Percentiles rank a stretch among this genome's conserved stretches.
Evolutionary conservation across 2,888 invertebrate genomes (phyloP).

Genomic region (Unio pictorum): DNA sequence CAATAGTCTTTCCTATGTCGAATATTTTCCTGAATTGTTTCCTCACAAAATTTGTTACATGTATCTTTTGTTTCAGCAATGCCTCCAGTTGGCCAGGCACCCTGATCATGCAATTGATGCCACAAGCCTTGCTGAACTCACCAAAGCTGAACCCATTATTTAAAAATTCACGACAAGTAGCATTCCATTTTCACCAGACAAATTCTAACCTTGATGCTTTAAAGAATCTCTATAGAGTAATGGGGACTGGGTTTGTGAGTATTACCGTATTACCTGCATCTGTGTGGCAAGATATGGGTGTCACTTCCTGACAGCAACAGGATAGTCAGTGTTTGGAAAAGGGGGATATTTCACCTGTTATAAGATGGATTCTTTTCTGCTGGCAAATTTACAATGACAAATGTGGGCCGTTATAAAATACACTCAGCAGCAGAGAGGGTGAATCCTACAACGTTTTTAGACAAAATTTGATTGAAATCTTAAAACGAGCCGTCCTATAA

Average conservation of each 20-base stretch:
- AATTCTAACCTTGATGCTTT: slow-evolving; percentile 85
- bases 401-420: too few relatives aligned
- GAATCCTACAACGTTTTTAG: too few relatives aligned
- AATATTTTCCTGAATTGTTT: neutral
- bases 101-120: slow-evolving; percentile 94
- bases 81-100: slow-evolving; percentile 95
- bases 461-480: too few relatives aligned
- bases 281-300: too few relatives aligned
- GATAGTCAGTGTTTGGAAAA: too few relatives aligned
- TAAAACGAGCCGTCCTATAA: too few relatives aligned
- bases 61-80: slow-evolving; percentile 73
- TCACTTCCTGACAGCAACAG: too few relatives aligned
- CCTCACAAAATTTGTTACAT: neutral
- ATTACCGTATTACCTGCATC: neutral
- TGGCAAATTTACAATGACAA: too few relatives aligned
- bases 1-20: neutral
- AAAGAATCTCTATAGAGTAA: slow-evolving; percentile 87
- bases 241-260: slow-evolving; percentile 89
- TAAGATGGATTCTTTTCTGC: too few relatives aligned
- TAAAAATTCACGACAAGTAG: slow-evolving; percentile 92
- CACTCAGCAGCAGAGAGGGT: too few relatives aligned
- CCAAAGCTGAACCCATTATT: slow-evolving; percentile 77
- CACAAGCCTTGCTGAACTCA: slow-evolving; percentile 87
- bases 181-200: slow-evolving; percentile 86
- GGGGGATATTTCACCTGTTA: too few relatives aligned